These are phyloP conservation scores for Yponomeuta plumbellus DNA, from an alignment of 2,888 invertebrate genomes.

Conservation along the genomic window DNA sequence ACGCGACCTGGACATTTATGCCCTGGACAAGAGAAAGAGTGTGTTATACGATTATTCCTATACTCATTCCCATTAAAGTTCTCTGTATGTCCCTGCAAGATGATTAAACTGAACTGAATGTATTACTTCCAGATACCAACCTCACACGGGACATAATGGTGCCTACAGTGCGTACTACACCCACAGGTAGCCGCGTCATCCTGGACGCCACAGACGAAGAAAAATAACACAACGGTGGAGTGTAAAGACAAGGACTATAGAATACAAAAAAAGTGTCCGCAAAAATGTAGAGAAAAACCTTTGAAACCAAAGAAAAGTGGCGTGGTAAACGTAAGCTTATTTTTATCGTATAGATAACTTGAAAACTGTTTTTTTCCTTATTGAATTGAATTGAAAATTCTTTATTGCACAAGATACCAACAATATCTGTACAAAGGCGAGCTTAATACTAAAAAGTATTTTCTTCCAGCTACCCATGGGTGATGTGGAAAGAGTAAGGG, in stretches of 20 bases:
- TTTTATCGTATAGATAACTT: neutral
- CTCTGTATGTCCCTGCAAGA: neutral
- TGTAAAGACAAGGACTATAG: slow-evolving; percentile 6
- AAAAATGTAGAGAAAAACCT: neutral
- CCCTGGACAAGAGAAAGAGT: too few species aligned
- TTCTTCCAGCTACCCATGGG: too few species aligned
- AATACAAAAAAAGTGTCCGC: neutral
- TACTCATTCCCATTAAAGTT: neutral
- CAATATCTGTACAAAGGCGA: too few species aligned
- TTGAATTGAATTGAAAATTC: too few species aligned
- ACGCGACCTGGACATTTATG: neutral
- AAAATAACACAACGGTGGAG: neutral
- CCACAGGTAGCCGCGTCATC: slow-evolving; percentile 52
- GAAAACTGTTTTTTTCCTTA: too few species aligned
- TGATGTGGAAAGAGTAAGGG: too few species aligned
- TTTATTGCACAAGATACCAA: too few species aligned
- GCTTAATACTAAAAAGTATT: too few species aligned
- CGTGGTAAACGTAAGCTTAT: neutral
- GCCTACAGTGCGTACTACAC: slow-evolving; percentile 69
- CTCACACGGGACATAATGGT: slow-evolving; percentile 60
- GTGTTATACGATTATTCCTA: neutral
- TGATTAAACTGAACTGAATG: neutral
- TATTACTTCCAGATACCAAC: slow-evolving; percentile 57
- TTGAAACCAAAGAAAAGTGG: neutral
- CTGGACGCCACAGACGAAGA: neutral